Percentiles rank a stretch among this genome's conserved stretches.
Evolutionary conservation across 2,888 invertebrate species (phyloP).

Genomic region (Druceiella hillmani): DNA sequence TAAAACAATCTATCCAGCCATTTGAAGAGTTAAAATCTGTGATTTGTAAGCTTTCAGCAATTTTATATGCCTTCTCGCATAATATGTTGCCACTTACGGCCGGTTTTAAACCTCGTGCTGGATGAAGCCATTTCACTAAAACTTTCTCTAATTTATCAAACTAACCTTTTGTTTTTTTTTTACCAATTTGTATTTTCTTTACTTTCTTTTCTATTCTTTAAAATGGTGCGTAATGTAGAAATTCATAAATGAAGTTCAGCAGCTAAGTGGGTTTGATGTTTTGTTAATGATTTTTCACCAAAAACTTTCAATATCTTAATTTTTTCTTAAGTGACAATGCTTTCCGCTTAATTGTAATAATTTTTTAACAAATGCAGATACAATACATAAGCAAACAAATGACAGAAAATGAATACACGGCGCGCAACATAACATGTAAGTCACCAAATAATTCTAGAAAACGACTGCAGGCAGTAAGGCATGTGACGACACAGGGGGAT

Average conservation of each 20-base stretch:
- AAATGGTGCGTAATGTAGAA: slow-evolving; percentile 18
- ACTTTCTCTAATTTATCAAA: slow-evolving; percentile 13
- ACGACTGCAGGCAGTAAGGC: too few relatives aligned
- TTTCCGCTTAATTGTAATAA: too few relatives aligned
- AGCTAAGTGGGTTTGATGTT: slow-evolving; percentile 15
- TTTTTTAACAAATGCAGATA: too few relatives aligned
- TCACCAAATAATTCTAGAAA: too few relatives aligned
- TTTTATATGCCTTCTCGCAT: slow-evolving; percentile 14
- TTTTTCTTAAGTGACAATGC: too few relatives aligned
- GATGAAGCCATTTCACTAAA: slow-evolving; percentile 16
- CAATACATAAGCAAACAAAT: too few relatives aligned
- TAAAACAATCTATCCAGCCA: slow-evolving; percentile 21
- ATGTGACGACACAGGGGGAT: too few relatives aligned
- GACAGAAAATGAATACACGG: too few relatives aligned
- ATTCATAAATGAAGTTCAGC: slow-evolving; percentile 16
- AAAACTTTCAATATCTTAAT: slow-evolving; percentile 14
- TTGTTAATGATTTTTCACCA: slow-evolving; percentile 15
- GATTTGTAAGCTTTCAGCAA: slow-evolving; percentile 14
- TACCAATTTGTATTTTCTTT: slow-evolving; percentile 16
- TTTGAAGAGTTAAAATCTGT: slow-evolving; percentile 16
- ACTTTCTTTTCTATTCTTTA: slow-evolving; percentile 15
- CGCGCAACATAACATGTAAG: too few relatives aligned
- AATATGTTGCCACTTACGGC: slow-evolving; percentile 14
- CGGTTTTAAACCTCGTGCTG: slow-evolving; percentile 13
- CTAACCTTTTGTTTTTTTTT: slow-evolving; percentile 14